phyloP scores from a whole-genome alignment of 2,797 vertebrate genomes.

The Hydrophis major region DNA sequence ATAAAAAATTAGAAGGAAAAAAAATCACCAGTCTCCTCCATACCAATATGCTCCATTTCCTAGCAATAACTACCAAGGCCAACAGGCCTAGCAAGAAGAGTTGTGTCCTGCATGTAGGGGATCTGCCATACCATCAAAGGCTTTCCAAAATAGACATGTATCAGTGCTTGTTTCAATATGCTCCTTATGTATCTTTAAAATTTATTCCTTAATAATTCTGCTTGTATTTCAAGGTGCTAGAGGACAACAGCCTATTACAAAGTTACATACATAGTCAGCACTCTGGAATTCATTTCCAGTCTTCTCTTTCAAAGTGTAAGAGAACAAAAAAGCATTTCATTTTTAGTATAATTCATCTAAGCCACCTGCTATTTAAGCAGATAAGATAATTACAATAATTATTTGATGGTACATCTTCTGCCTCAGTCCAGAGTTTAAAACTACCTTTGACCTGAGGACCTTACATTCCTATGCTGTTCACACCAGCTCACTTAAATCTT shows the following conservation, averaged over 20 bases:
- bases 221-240: background rate
- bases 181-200: background rate
- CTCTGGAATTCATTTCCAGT: background rate
- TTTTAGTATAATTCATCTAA: conserved; percentile 4
- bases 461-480: background rate
- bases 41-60: background rate
- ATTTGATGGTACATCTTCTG: background rate
- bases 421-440: background rate
- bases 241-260: background rate
- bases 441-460: background rate
- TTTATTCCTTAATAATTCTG: background rate
- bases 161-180: background rate
- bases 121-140: background rate
- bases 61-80: background rate
- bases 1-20: background rate
- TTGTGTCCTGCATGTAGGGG: background rate
- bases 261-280: background rate
- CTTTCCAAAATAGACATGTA: background rate
- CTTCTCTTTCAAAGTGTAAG: background rate
- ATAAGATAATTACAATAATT: background rate
- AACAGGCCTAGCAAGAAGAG: background rate
- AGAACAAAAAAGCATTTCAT: background rate
- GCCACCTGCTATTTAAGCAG: background rate
- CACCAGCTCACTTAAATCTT: background rate
- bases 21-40: background rate